These are phyloP conservation scores for Philopotamus ludificatus DNA, from an alignment of 1,140 invertebrate genomes.

Conservation along the genomic window DNA sequence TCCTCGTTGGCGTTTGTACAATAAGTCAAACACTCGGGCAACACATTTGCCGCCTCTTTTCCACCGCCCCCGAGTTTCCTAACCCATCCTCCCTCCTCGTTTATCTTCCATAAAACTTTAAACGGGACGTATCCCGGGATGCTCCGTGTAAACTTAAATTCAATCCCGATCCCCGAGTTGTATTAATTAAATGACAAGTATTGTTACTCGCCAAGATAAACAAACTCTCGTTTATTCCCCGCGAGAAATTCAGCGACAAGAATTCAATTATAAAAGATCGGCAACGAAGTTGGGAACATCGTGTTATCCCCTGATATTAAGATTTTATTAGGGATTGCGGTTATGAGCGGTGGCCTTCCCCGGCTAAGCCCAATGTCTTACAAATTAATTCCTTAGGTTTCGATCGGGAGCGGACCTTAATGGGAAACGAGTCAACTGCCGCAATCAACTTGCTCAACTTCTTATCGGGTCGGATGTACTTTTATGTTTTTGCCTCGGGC, in stretches of 20 bases:
- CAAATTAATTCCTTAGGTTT: slow-evolving; percentile 6
- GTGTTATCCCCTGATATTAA: slow-evolving; percentile 35
- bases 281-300: slow-evolving; percentile 36
- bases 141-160: slow-evolving; percentile 16
- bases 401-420: not conserved
- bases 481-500: not conserved
- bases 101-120: slow-evolving; percentile 1
- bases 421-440: not conserved
- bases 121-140: not conserved
- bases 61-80: no score
- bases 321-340: slow-evolving; percentile 36
- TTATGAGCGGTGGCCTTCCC: not conserved
- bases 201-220: slow-evolving; percentile 30
- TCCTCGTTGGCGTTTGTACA: no score
- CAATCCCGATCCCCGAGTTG: slow-evolving; percentile 10
- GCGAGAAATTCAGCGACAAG: slow-evolving; percentile 11
- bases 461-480: not conserved
- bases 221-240: slow-evolving; percentile 20
- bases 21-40: no score
- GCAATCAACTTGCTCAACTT: not conserved
- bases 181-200: slow-evolving; percentile 37
- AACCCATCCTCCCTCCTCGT: no score
- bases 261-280: slow-evolving; percentile 41
- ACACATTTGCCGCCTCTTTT: no score
- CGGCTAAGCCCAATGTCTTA: not conserved